phyloP scores from a whole-genome alignment of 2,797 vertebrate genomes.

The Sibirionetta formosa region DNA sequence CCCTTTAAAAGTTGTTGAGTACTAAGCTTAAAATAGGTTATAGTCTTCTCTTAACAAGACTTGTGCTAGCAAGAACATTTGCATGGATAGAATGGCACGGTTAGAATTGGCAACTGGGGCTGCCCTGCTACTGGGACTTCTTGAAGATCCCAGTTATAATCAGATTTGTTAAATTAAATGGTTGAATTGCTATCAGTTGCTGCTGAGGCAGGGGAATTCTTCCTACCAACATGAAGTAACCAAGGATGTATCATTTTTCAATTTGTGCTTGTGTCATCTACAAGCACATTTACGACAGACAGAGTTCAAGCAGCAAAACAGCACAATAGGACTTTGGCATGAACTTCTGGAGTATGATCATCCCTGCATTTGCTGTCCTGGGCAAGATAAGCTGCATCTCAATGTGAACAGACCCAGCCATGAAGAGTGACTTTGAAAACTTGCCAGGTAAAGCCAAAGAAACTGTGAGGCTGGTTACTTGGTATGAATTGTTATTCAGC shows the following conservation, averaged over 20 bases:
- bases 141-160: neutral
- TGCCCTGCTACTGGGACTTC: neutral
- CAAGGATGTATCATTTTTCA: neutral
- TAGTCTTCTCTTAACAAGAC: neutral
- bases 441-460: constrained; percentile 69
- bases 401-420: constrained; percentile 29
- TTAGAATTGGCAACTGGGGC: neutral
- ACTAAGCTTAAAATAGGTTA: neutral
- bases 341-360: constrained; percentile 23
- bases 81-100: neutral
- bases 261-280: neutral
- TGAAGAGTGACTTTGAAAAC: constrained; percentile 62
- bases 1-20: neutral
- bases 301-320: neutral
- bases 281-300: constrained; percentile 5
- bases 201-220: neutral
- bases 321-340: constrained; percentile 47
- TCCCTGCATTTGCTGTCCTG: constrained; percentile 34
- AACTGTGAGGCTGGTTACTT: constrained; percentile 39
- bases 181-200: neutral
- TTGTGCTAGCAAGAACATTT: neutral
- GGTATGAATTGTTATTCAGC: constrained; percentile 64
- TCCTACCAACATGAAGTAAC: neutral
- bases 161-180: neutral
- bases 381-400: constrained; percentile 57